Evolutionary conservation across 2,888 invertebrate species (phyloP).

Genomic region (Ornithoptera alexandrae): DNA sequence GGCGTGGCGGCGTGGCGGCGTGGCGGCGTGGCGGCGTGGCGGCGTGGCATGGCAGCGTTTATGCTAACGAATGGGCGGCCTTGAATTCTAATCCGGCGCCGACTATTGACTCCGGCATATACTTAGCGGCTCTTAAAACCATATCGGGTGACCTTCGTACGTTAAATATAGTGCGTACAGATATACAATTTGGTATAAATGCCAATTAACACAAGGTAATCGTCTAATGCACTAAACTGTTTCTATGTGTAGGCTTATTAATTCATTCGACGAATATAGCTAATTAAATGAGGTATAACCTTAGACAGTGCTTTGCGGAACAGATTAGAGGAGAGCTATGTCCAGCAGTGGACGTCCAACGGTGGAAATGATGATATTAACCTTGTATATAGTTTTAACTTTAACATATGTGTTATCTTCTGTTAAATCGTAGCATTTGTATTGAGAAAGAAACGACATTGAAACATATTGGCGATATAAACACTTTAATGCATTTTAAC

Average conservation of each 20-base stretch:
- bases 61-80: conserved; percentile 19
- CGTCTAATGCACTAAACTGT: background rate
- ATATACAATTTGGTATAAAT: conserved; percentile 6
- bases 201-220: conserved; percentile 10
- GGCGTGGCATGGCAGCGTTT: conserved; percentile 4
- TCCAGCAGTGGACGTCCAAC: too few species aligned
- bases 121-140: conserved; percentile 2
- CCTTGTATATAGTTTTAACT: too few species aligned
- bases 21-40: too few species aligned
- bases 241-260: background rate
- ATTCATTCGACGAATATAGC: background rate
- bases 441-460: too few species aligned
- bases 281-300: too few species aligned
- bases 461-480: too few species aligned
- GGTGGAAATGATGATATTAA: too few species aligned
- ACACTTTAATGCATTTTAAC: too few species aligned
- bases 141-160: conserved; percentile 10
- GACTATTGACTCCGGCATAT: conserved; percentile 14
- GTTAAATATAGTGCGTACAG: conserved; percentile 12
- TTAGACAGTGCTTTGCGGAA: too few species aligned
- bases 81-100: conserved; percentile 20
- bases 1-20: background rate
- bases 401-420: too few species aligned
- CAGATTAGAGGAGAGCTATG: too few species aligned
- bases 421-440: too few species aligned